These are phyloP conservation scores for Clangula hyemalis DNA, from an alignment of 2,797 vertebrate genomes.

Conservation along the genomic window DNA sequence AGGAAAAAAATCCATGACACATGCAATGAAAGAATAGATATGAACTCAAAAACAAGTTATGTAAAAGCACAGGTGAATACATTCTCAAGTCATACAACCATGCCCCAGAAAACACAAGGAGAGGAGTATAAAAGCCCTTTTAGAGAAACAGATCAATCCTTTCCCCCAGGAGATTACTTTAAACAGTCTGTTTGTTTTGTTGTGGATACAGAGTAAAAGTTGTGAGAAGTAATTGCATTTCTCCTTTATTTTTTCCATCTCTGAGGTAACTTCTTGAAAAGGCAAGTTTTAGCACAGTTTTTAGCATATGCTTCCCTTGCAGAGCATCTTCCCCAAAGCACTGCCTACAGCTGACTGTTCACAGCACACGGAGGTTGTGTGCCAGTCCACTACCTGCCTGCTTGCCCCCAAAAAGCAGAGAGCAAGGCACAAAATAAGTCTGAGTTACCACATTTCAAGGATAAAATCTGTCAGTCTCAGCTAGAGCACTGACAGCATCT, in stretches of 20 bases:
- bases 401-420: neutral
- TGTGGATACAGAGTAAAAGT: neutral
- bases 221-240: neutral
- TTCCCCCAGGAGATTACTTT: neutral
- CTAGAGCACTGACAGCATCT: neutral
- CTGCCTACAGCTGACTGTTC: neutral
- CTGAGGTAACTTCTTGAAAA: neutral
- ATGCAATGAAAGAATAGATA: neutral
- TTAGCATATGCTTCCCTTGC: neutral
- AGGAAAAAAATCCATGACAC: neutral
- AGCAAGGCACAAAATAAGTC: neutral
- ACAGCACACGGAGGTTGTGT: rapidly evolving
- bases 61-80: neutral
- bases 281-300: neutral
- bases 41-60: neutral
- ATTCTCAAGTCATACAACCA: neutral
- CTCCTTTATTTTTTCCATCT: neutral
- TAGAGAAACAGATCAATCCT: neutral
- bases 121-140: neutral
- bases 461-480: neutral
- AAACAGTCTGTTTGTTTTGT: neutral
- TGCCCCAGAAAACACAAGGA: neutral
- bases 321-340: neutral
- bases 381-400: neutral
- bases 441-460: neutral